Evolutionary conservation across 2,888 invertebrate species (phyloP).

Genomic region (Nowickia ferox): DNA sequence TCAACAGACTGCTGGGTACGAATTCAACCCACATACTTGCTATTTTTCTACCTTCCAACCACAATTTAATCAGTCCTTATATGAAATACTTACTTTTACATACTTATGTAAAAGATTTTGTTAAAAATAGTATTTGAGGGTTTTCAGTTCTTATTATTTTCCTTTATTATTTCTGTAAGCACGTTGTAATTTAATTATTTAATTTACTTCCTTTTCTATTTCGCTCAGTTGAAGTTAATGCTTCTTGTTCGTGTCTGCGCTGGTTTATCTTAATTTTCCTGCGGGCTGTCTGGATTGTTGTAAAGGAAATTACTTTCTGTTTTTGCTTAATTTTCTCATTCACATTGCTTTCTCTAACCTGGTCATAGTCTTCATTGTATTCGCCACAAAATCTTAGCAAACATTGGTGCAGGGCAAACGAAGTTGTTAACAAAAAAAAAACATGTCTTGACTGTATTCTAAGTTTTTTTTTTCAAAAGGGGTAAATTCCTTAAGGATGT

Average conservation of each 20-base stretch:
- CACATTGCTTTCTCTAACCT: neutral
- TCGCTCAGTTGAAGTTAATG: constrained; percentile 1
- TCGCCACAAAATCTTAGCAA: constrained; percentile 17
- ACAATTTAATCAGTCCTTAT: neutral
- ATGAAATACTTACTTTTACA: neutral
- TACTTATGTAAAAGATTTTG: neutral
- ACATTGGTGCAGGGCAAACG: constrained; percentile 9
- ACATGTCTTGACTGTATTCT: neutral
- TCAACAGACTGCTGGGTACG: too few relatives aligned
- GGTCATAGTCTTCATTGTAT: constrained; percentile 19
- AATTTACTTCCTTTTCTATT: constrained; percentile 5
- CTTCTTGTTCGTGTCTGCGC: neutral
- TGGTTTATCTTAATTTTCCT: constrained; percentile 57
- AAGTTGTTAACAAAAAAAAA: neutral
- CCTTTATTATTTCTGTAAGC: constrained; percentile 36
- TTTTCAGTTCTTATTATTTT: constrained; percentile 29
- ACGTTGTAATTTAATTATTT: constrained; percentile 53
- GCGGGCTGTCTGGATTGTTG: constrained; percentile 55
- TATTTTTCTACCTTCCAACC: too few relatives aligned
- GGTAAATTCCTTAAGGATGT: constrained; percentile 49
- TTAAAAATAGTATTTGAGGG: neutral
- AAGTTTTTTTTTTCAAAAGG: constrained; percentile 22
- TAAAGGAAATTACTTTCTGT: constrained; percentile 67
- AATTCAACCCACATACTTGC: too few relatives aligned
- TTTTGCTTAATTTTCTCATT: constrained; percentile 45